phyloP scores from a whole-genome alignment of 2,113 vertebrate species.

The Chunga burmeisteri region DNA sequence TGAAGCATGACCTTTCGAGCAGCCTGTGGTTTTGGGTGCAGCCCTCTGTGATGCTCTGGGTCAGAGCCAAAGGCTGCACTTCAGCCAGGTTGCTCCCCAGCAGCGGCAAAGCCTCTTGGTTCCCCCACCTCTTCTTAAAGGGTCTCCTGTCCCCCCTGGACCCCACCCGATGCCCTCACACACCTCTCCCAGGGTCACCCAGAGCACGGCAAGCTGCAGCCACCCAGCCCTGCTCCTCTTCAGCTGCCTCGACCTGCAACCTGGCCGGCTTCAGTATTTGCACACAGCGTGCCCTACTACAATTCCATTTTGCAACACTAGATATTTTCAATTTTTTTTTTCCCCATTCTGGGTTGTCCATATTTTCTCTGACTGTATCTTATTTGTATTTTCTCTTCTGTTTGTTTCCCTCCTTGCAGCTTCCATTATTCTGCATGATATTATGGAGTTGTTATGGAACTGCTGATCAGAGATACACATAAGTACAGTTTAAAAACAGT shows the following conservation, averaged over 20 bases:
- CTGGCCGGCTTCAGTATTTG: rapidly evolving
- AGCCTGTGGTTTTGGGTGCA: rapidly evolving
- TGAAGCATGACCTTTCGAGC: rapidly evolving
- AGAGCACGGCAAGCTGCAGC: rapidly evolving
- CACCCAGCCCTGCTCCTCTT: neutral
- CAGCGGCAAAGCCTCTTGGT: neutral
- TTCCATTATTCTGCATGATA: neutral
- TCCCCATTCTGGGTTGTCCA: neutral
- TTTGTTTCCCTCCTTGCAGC: neutral
- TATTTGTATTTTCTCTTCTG: neutral
- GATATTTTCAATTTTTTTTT: too few species aligned
- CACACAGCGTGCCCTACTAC: neutral
- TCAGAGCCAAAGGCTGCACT: too few species aligned
- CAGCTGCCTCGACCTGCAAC: rapidly evolving
- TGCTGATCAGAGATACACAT: neutral
- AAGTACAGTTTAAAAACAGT: neutral
- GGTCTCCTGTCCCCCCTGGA: rapidly evolving
- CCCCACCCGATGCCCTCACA: rapidly evolving
- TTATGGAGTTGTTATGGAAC: neutral
- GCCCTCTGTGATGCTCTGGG: neutral
- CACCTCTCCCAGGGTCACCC: neutral
- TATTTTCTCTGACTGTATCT: neutral
- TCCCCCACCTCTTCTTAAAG: neutral
- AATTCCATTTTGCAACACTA: neutral
- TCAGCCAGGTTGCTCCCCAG: neutral